Evolutionary conservation across 2,113 vertebrate species (phyloP), one percentile per base, ranked within the genome.

Genomic region (Zapus hudsonius): DNA sequence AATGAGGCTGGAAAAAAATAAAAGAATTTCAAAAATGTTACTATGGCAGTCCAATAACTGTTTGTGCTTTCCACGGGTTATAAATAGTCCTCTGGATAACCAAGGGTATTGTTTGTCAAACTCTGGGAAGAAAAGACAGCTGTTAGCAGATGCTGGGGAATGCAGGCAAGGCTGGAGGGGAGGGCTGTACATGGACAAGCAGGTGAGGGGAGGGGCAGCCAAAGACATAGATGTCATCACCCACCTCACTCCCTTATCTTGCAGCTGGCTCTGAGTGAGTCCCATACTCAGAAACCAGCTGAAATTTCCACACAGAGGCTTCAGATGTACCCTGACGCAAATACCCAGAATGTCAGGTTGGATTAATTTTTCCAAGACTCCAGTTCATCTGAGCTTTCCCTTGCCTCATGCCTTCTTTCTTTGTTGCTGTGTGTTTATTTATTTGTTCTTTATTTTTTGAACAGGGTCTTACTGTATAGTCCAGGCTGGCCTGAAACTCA

Each of bases 21-120:
- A 85, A 90, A 79, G 57, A 82, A 78, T 66, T 6, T 38, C 23
- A 5, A 42, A 72, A 66, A 94, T 42, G 87, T 81, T 70, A 81
- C 69, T 4, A 42, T 23, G n/a, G 38, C 36, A 88, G 40, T 90
- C 36, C 38, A 85, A 86, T 12, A 12, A 22, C n/a, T 55, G 27
- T 82, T 47, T 69, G 36, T 74, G 33, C 57, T 64, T 89, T 85
- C 70, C n/a, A n/a, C 3, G 22, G 44, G 74, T 44, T 88, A 90
- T 92, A 89, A 94, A 95, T 55, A 92, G 64, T 55, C 88, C 40
- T 81, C 84, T 89, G 61, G 19, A 64, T 84, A 86, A 89, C 61
- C 52, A 23, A 89, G 66, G 59, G 61, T 81, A 69, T 29, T 81
- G 80, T 91, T 57, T 78, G 87, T 89, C 80, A 72, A 36, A 59